Percentiles rank a stretch among this genome's conserved stretches.
phyloP scores from a whole-genome alignment of 64 coral and sea anemone species.

The Exaiptasia diaphana region DNA sequence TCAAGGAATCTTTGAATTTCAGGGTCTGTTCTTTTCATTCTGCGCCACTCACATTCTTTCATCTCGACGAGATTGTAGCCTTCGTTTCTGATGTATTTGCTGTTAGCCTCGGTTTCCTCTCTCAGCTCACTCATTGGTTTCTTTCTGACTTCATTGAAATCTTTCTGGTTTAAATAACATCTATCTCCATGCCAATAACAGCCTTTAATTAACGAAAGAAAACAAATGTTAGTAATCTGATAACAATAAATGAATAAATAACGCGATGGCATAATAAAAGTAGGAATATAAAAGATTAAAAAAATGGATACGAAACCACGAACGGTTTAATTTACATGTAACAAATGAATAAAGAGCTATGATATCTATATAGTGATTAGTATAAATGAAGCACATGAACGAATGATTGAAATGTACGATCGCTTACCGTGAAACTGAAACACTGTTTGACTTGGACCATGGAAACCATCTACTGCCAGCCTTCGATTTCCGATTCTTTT shows the following conservation, averaged over 20 bases:
- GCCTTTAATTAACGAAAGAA: no score
- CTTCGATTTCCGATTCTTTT: neutral
- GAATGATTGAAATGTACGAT: no score
- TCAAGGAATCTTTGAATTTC: neutral
- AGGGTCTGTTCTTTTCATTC: neutral
- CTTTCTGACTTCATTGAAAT: neutral
- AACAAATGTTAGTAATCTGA: no score
- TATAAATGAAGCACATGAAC: no score
- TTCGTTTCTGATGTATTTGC: slow-evolving; percentile 11
- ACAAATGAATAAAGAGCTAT: no score
- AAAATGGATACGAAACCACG: no score
- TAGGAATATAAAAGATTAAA: no score
- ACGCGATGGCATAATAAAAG: no score
- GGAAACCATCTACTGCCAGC: slow-evolving; percentile 6
- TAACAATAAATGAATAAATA: no score
- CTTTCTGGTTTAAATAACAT: neutral
- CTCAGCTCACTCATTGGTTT: slow-evolving; percentile 17
- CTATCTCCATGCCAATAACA: slow-evolving; percentile 1
- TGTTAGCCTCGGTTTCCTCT: slow-evolving; percentile 7
- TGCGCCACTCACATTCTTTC: slow-evolving; percentile 7
- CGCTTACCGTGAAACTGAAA: slow-evolving; percentile 1
- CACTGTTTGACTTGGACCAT: neutral
- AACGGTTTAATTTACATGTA: no score
- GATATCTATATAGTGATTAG: no score
- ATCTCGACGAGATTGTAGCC: slow-evolving; percentile 6